phyloP scores from a whole-genome alignment of 2,888 invertebrate genomes.

The Epinotia demarniana region DNA sequence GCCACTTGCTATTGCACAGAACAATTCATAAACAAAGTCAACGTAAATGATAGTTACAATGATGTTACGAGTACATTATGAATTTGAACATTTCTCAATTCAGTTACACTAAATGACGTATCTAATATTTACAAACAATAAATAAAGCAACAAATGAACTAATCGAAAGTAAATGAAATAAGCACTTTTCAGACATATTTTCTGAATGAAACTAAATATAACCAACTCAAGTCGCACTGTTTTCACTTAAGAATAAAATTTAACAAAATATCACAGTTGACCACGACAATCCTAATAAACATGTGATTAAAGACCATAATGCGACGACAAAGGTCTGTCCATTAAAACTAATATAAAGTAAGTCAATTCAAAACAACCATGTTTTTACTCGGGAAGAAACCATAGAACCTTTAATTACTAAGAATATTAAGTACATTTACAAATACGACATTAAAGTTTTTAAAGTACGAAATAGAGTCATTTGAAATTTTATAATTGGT shows the following conservation, averaged over 20 bases:
- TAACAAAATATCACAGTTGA: constrained; percentile 85
- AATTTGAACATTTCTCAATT: constrained; percentile 70
- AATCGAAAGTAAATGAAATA: constrained; percentile 62
- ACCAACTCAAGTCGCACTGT: constrained; percentile 67
- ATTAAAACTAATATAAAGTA: constrained; percentile 51
- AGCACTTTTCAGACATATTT: constrained; percentile 61
- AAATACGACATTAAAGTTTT: constrained; percentile 77
- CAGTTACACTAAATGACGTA: constrained; percentile 64
- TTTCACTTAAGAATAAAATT: constrained; percentile 79
- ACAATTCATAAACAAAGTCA: constrained; percentile 57
- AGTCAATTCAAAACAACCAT: constrained; percentile 50
- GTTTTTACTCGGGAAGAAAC: constrained; percentile 55
- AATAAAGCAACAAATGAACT: constrained; percentile 79
- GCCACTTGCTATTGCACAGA: constrained; percentile 81
- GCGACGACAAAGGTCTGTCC: constrained; percentile 57
- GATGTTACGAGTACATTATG: constrained; percentile 58
- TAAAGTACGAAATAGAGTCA: constrained; percentile 73
- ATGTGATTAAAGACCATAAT: constrained; percentile 69
- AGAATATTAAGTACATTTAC: constrained; percentile 81
- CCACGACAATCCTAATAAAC: constrained; percentile 77
- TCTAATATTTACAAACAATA: constrained; percentile 82
- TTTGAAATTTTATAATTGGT: constrained; percentile 69
- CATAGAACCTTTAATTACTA: constrained; percentile 63
- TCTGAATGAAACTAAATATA: constrained; percentile 61
- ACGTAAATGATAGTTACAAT: constrained; percentile 51